A percentile compares a stretch with the other conserved stretches of the same genome.
These are phyloP conservation scores for Eristalinus aeneus DNA, from an alignment of 2,888 invertebrate genomes.

Conservation along the genomic window DNA sequence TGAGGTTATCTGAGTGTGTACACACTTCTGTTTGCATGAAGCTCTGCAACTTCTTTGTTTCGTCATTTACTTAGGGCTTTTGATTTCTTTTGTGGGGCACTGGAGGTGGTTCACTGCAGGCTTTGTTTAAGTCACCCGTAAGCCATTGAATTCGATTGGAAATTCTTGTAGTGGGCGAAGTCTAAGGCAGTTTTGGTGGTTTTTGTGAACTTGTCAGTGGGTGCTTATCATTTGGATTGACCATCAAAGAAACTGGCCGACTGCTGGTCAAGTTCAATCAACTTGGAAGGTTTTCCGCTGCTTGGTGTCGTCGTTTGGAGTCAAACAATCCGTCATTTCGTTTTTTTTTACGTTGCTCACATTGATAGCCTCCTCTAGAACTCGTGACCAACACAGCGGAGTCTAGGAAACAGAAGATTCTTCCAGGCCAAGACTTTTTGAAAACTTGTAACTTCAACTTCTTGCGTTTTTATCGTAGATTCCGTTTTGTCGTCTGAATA, in stretches of 20 bases:
- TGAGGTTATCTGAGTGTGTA: not conserved
- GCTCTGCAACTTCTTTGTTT: not conserved
- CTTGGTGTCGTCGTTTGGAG: too few relatives aligned
- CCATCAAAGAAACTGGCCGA: not conserved
- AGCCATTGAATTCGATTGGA: not conserved
- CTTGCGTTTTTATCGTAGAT: too few relatives aligned
- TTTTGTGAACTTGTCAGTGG: not conserved
- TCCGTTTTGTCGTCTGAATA: too few relatives aligned
- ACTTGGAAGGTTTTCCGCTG: too few relatives aligned
- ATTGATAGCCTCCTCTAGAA: too few relatives aligned
- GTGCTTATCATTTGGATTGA: not conserved
- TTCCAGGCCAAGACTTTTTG: too few relatives aligned
- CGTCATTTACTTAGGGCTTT: not conserved
- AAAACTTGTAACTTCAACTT: too few relatives aligned
- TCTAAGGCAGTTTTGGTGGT: not conserved
- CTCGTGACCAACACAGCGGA: too few relatives aligned
- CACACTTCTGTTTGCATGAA: not conserved
- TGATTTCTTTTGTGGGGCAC: not conserved
- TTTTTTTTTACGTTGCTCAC: too few relatives aligned
- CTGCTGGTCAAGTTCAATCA: too few relatives aligned
- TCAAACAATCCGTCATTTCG: too few relatives aligned
- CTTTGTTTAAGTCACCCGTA: not conserved
- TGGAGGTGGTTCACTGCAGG: not conserved
- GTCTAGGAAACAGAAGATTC: too few relatives aligned
- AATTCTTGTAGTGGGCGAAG: not conserved